phyloP scores from a whole-genome alignment of 2,797 vertebrate genomes.

The Chiroxiphia lanceolata region DNA sequence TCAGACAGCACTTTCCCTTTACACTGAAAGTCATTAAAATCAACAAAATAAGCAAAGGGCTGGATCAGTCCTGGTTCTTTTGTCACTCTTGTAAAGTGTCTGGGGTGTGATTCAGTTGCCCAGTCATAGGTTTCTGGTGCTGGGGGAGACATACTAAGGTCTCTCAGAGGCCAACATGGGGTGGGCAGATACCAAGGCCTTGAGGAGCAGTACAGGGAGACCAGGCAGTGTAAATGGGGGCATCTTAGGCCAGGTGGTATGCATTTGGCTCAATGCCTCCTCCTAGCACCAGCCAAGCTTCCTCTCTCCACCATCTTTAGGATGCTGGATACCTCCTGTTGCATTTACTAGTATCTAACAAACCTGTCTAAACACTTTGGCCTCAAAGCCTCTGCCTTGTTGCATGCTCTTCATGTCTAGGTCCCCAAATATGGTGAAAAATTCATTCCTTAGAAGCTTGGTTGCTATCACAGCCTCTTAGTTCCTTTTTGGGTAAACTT shows the following conservation, averaged over 20 bases:
- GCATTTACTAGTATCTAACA: not conserved
- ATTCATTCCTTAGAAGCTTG: not conserved
- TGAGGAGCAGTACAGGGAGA: not conserved
- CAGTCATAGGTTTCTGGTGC: not conserved
- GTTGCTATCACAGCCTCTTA: not conserved
- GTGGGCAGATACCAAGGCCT: not conserved
- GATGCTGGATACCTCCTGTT: not conserved
- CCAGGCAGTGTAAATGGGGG: not conserved
- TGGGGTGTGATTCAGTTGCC: not conserved
- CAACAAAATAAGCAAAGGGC: not conserved
- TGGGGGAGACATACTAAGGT: not conserved
- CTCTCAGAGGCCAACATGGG: not conserved
- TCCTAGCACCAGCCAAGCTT: not conserved
- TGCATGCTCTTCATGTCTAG: not conserved
- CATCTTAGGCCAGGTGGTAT: not conserved
- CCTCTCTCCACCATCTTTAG: not conserved
- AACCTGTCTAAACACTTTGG: not conserved
- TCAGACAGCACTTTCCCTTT: not conserved
- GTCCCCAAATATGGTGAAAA: conserved; percentile 63
- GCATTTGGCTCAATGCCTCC: not conserved
- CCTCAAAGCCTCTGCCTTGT: not conserved
- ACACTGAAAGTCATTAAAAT: not conserved
- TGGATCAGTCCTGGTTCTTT: not conserved
- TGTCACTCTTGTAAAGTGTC: not conserved
- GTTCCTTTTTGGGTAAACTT: conserved; percentile 59